Conservation (phyloP, 2,113 vertebrate species). For the Misgurnus anguillicaudatus region DNA sequence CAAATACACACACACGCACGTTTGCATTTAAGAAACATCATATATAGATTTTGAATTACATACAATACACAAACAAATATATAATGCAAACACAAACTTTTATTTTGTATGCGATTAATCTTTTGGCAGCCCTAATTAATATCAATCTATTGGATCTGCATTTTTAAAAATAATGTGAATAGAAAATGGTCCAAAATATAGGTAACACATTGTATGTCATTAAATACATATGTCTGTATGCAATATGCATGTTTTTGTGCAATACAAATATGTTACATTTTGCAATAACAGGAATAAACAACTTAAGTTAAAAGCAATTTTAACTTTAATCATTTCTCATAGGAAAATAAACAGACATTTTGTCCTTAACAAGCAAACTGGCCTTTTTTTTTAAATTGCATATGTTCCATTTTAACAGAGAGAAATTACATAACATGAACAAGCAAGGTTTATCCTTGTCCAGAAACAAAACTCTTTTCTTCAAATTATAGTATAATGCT, state of each 20-base stretch:
- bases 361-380: constrained; percentile 47
- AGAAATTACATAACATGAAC: constrained; percentile 29
- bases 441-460: not conserved
- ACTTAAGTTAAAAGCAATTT: constrained; percentile 44
- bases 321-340: constrained; percentile 49
- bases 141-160: no score
- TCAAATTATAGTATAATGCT: constrained; percentile 28
- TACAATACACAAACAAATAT: no score
- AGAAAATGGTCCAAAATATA: no score
- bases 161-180: no score
- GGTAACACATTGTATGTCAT: not conserved
- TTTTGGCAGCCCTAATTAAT: no score
- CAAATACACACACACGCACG: no score
- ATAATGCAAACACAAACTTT: no score
- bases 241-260: not conserved
- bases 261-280: not conserved
- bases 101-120: no score
- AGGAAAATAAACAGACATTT: constrained; percentile 56
- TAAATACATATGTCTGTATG: not conserved
- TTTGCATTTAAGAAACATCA: no score
- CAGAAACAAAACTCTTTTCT: constrained; percentile 19
- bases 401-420: constrained; percentile 46
- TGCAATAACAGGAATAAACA: not conserved
- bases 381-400: constrained; percentile 54
- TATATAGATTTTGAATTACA: no score